Evolutionary conservation across 2,113 vertebrate species (phyloP).

Genomic region (Fregetta grallaria): DNA sequence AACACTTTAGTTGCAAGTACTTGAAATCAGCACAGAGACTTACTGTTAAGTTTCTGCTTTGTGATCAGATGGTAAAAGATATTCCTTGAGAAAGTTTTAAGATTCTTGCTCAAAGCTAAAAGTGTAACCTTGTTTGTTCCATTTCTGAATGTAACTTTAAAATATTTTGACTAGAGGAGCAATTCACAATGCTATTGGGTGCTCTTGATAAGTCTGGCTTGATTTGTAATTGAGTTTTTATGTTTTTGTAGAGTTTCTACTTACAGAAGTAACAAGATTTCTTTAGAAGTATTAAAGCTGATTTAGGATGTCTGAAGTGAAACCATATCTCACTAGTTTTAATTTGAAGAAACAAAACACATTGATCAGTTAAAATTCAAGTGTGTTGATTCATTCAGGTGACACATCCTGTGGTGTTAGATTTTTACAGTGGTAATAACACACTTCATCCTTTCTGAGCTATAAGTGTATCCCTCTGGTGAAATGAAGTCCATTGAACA

Average conservation of each 20-base stretch:
- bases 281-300: background rate
- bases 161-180: background rate
- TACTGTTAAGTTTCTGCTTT: background rate
- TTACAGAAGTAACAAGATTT: background rate
- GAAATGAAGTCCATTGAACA: slow-evolving; percentile 9
- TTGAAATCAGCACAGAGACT: background rate
- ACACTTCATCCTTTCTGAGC: background rate
- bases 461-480: background rate
- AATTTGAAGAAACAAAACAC: slow-evolving; percentile 28
- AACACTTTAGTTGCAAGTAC: background rate
- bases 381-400: background rate
- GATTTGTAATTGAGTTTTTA: background rate
- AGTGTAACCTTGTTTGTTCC: background rate
- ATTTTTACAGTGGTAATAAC: slow-evolving; percentile 8
- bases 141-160: background rate
- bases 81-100: background rate
- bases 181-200: background rate
- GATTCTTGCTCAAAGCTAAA: background rate
- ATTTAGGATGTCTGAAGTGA: background rate
- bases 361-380: slow-evolving; percentile 18
- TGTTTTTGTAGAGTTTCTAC: background rate
- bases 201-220: background rate
- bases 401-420: background rate
- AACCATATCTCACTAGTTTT: slow-evolving; percentile 2
- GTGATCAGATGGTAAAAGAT: background rate